Conservation (phyloP, 2,888 invertebrate genomes). For the Orthonevra nobilis region DNA sequence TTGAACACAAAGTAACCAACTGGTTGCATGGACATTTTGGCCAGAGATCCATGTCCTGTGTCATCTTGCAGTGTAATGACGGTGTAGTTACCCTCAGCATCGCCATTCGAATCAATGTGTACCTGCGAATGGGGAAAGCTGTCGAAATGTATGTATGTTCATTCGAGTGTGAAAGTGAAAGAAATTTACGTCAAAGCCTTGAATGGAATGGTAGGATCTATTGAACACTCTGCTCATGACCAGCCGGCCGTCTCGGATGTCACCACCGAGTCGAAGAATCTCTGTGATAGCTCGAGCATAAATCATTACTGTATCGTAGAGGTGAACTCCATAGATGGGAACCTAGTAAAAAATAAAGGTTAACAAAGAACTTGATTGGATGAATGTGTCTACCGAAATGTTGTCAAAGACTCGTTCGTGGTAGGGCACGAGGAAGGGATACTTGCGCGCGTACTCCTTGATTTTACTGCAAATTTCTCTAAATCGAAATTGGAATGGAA, state of each 20-base stretch:
- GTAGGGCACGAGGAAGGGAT: constrained; percentile 90
- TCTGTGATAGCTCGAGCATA: constrained; percentile 92
- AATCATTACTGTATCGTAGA: constrained; percentile 93
- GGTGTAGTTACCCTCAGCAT: constrained; percentile 95
- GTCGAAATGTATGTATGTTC: not conserved
- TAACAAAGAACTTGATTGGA: not conserved
- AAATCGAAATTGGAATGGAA: constrained; percentile 72
- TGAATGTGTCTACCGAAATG: constrained; percentile 81
- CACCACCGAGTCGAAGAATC: constrained; percentile 84
- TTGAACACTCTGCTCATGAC: constrained; percentile 89
- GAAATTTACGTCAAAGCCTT: constrained; percentile 86
- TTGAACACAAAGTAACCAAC: constrained; percentile 89
- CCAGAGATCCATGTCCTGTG: constrained; percentile 78
- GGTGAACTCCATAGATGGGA: constrained; percentile 90
- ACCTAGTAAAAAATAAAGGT: too few relatives aligned
- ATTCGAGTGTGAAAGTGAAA: too few relatives aligned
- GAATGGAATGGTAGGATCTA: constrained; percentile 87
- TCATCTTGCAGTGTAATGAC: constrained; percentile 89
- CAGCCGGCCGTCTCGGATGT: constrained; percentile 88
- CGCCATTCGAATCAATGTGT: constrained; percentile 92
- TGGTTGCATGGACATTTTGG: constrained; percentile 87
- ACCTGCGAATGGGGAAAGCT: constrained; percentile 81
- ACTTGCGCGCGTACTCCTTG: constrained; percentile 84
- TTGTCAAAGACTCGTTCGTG: constrained; percentile 88
- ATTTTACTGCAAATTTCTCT: constrained; percentile 87